These are phyloP conservation scores for Dryas iulia DNA, from an alignment of 1,140 invertebrate species.

Conservation along the genomic window DNA sequence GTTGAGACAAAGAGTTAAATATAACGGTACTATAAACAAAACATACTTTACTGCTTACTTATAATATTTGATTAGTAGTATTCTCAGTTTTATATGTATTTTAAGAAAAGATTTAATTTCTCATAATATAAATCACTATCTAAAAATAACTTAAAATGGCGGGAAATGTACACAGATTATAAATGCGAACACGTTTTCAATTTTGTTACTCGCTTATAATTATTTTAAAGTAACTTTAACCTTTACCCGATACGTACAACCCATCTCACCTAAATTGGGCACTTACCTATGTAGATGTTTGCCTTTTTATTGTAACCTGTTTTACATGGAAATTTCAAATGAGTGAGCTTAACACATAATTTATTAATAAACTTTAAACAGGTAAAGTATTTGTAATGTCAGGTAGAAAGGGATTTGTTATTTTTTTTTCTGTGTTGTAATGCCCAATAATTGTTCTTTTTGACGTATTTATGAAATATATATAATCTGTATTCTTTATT, in stretches of 20 bases:
- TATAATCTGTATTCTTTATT: too few species aligned
- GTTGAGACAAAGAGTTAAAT: neutral
- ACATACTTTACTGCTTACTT: neutral
- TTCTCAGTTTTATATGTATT: too few species aligned
- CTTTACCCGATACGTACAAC: neutral
- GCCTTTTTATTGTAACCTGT: neutral
- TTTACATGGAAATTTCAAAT: neutral
- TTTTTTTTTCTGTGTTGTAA: neutral
- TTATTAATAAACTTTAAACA: conserved; percentile 16
- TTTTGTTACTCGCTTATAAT: neutral
- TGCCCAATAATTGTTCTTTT: neutral
- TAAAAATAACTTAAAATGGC: too few species aligned
- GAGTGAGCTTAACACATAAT: neutral
- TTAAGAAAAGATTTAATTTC: too few species aligned
- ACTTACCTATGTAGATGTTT: neutral
- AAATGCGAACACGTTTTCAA: neutral
- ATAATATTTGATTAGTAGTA: too few species aligned
- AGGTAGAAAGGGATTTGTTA: neutral
- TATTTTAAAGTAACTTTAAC: neutral
- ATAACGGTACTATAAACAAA: neutral
- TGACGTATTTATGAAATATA: too few species aligned
- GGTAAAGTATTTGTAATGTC: neutral
- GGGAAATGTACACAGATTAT: neutral
- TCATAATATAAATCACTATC: too few species aligned
- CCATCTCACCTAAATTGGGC: conserved; percentile 3